phyloP scores from a whole-genome alignment of 2,113 vertebrate species.

The Pholis gunnellus region DNA sequence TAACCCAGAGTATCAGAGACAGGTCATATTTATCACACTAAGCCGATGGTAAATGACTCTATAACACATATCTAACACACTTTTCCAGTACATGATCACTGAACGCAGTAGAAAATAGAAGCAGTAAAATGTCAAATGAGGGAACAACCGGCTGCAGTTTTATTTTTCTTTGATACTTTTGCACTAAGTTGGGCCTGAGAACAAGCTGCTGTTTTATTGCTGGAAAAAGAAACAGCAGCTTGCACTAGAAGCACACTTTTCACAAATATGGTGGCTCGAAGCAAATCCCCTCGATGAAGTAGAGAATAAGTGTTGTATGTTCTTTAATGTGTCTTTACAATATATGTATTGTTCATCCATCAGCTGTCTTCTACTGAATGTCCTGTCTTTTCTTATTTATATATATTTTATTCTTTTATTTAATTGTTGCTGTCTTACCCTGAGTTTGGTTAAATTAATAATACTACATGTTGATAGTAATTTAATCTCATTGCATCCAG shows the following conservation, averaged over 20 bases:
- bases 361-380: neutral
- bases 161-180: neutral
- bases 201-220: neutral
- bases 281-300: neutral
- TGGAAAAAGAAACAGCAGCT: neutral
- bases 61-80: slow-evolving; percentile 13
- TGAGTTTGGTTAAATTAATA: neutral
- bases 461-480: neutral
- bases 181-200: neutral
- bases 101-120: slow-evolving; percentile 6
- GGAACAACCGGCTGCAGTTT: slow-evolving; percentile 5
- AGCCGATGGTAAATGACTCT: slow-evolving; percentile 63
- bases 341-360: neutral
- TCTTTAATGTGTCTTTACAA: neutral
- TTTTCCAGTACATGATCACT: slow-evolving; percentile 38
- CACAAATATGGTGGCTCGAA: neutral
- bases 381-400: neutral
- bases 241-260: neutral
- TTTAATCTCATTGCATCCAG: neutral
- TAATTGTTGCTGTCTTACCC: too few species aligned
- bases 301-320: neutral
- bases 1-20: slow-evolving; percentile 60
- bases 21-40: slow-evolving; percentile 71
- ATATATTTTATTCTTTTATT: neutral
- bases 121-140: slow-evolving; percentile 35